These are phyloP conservation scores for Coleophora deauratella DNA, from an alignment of 2,888 invertebrate species.

Conservation along the genomic window DNA sequence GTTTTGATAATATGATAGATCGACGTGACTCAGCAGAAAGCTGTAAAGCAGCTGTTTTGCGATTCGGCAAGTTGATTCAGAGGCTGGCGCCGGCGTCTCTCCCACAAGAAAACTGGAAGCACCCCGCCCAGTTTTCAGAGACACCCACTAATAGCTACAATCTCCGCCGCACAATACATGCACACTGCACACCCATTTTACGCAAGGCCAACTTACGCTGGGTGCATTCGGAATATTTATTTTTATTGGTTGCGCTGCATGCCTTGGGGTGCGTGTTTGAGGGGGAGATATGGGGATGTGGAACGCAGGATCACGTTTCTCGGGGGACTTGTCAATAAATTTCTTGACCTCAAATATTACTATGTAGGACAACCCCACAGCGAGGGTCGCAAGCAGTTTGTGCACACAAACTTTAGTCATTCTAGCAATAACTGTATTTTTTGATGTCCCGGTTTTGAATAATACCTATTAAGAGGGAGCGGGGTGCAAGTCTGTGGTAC, in stretches of 20 bases:
- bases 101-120: conserved; percentile 27
- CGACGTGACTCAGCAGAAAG: conserved; percentile 38
- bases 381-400: too few relatives aligned
- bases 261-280: conserved; percentile 2
- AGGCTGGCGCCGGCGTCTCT: conserved; percentile 38
- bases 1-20: conserved; percentile 29
- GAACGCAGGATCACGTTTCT: too few relatives aligned
- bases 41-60: conserved; percentile 40
- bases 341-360: too few relatives aligned
- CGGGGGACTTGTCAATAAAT: too few relatives aligned
- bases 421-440: too few relatives aligned
- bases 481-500: too few relatives aligned
- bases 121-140: conserved; percentile 23
- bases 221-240: conserved; percentile 7
- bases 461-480: too few relatives aligned
- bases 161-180: conserved; percentile 10
- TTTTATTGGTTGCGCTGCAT: conserved; percentile 5
- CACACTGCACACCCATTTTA: conserved; percentile 6
- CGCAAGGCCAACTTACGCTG: conserved; percentile 1
- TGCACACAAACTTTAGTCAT: background rate
- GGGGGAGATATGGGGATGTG: background rate
- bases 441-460: too few relatives aligned
- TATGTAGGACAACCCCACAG: too few relatives aligned
- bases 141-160: conserved; percentile 17
- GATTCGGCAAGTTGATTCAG: conserved; percentile 30